These are phyloP conservation scores for Antrozous pallidus DNA, from an alignment of 2,797 vertebrate species.

Conservation along the genomic window DNA sequence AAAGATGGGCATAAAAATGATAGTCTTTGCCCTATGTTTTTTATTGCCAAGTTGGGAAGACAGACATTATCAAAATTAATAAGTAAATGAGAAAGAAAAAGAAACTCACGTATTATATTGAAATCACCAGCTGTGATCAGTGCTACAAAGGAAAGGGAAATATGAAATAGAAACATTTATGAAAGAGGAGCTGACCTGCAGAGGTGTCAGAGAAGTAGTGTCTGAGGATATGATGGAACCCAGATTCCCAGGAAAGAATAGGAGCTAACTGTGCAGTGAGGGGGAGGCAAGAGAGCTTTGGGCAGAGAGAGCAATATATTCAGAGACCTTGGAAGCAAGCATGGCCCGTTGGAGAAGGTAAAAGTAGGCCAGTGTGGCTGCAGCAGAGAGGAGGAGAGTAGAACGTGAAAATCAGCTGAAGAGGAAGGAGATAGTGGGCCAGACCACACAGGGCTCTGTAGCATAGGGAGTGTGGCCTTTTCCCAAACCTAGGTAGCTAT, in stretches of 20 bases:
- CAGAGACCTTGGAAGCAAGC: background rate
- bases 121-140: background rate
- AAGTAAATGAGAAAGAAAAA: background rate
- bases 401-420: background rate
- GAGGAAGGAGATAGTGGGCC: background rate
- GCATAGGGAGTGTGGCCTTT: background rate
- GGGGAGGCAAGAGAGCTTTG: background rate
- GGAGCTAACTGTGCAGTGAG: background rate
- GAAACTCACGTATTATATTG: background rate
- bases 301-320: background rate
- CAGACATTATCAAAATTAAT: background rate
- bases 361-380: background rate
- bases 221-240: background rate
- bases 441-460: background rate
- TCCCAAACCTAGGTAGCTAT: background rate
- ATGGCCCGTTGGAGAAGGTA: background rate
- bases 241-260: background rate
- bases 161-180: background rate
- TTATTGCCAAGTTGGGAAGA: background rate
- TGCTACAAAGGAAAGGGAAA: background rate
- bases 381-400: background rate
- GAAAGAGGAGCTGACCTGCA: background rate
- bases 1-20: background rate
- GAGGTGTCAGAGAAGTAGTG: background rate
- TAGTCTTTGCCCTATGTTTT: background rate